Percentiles rank a stretch among this genome's conserved stretches.
Conservation (phyloP, 2,113 vertebrate species). For the human region GRCh38 chr7:94610001-94610500, state of each 20-base stretch:
- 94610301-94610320: not conserved
- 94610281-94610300: not conserved
- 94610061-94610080: not conserved
- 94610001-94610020: not conserved
- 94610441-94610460: not conserved
- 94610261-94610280: not conserved
- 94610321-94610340: not conserved
- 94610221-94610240: not conserved
- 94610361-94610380: not conserved
- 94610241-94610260: not conserved
- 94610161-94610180: not conserved
- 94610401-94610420: not conserved
- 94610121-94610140: not conserved
- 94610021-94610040: not conserved
- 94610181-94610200: not conserved
- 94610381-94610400: not conserved
- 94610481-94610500: not conserved
- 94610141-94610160: not conserved
- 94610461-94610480: not conserved
- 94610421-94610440: not conserved
- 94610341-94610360: not conserved
- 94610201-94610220: not conserved
- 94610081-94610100: not conserved
- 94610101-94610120: not conserved
- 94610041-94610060: not conserved